Base-by-base conservation (phyloP, 1,140 invertebrate species). In the Drosophila littoralis region DNA sequence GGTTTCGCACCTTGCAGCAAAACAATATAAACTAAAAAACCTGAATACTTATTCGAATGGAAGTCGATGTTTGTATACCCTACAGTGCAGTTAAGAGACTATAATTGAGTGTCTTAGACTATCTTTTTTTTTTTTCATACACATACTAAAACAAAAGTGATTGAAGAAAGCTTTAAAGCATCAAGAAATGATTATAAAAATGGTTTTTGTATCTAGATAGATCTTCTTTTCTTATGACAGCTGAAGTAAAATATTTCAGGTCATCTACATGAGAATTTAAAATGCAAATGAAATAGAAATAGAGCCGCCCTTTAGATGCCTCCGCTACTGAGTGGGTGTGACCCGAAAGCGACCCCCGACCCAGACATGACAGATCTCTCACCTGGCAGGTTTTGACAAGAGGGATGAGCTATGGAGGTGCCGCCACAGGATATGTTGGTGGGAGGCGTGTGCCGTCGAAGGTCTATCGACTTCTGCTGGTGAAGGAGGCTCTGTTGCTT, bases 1-100 rank as follows among this genome's bases (percentile, higher is more conserved):
- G 33, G 75, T 83, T 84, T 84, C 81, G 77, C 81, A 84, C 81
- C 81, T 84, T 81, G 79, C 81, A 65, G 60, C 67, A 77, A 84
- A 81, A n/a, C 55, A 75, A 50, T 38, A 32, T 69, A 32, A 43
- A 48, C n/a, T 9, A 32, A 15, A 40, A 45, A 45, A 33, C 17
- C 6, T 8, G 15, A 12, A 22, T 6, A 5, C 1, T 32, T 28
- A 22, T 13, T 22, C n/a, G 10, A 35, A 35, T 10, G 7, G 6
- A n/a, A 13, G 15, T 10, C 42, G 51, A 71, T 28, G 10, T 33
- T 33, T 42, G 65, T 12, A 68, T 70, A 13, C 67, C n/a, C 67
- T 43, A 32, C 50, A n/a, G 6, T 8, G n/a, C n/a, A n/a, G n/a
- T n/a, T n/a, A 22, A 22, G 3, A 22, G 2, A 17, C 2, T 17